Conservation (phyloP, 2,113 vertebrate species). For the Podarcis cretensis region DNA sequence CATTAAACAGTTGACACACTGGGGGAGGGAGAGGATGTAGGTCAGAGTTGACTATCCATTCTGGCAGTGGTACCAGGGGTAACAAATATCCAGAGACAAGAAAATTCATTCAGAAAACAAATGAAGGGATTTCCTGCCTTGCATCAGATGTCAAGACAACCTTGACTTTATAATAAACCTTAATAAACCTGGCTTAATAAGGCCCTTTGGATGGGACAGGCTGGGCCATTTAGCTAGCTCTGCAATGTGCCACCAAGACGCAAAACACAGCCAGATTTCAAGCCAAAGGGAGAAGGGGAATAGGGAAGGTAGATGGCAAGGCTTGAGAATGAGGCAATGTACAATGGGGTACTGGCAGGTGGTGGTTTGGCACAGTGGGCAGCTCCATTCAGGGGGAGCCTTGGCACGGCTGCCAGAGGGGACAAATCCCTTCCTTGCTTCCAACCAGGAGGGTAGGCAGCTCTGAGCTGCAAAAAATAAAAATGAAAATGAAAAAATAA, state of each 20-base stretch:
- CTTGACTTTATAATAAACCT: too few species aligned
- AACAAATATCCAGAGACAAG: neutral
- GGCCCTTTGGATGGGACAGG: constrained; percentile 23
- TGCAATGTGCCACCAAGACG: neutral
- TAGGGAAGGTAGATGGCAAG: fast-evolving
- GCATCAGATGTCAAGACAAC: neutral
- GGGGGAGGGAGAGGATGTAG: neutral
- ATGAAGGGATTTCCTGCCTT: neutral
- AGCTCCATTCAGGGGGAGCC: neutral
- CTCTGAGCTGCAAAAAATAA: neutral
- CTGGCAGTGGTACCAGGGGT: neutral
- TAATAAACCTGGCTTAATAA: neutral
- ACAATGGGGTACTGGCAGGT: neutral
- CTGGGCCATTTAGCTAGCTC: fast-evolving
- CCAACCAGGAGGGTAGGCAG: neutral
- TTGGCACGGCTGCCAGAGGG: neutral
- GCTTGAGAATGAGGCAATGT: fast-evolving
- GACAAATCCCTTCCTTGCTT: neutral
- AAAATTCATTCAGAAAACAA: neutral
- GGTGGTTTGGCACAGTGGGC: constrained; percentile 47
- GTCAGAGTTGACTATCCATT: neutral
- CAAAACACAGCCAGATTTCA: neutral
- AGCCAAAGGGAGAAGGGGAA: neutral
- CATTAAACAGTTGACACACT: neutral
- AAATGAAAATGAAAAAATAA: neutral